A percentile compares a stretch with the other conserved stretches of the same genome.
These are phyloP conservation scores for Phylloscopus whistleri DNA, from an alignment of 2,113 vertebrate genomes.

Conservation along the genomic window DNA sequence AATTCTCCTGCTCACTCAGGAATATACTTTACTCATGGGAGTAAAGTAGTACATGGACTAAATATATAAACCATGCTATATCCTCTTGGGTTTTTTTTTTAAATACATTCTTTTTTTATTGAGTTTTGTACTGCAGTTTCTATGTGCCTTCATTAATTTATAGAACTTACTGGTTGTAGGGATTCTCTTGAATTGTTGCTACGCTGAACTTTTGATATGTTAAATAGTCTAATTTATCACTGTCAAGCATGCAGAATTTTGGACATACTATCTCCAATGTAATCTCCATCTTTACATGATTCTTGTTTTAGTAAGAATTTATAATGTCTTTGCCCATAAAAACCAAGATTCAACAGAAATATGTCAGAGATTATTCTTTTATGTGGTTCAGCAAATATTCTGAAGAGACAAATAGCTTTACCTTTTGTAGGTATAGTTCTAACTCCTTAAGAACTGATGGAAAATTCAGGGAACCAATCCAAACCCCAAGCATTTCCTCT, in stretches of 20 bases:
- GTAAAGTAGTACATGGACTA: background rate
- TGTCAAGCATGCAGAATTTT: background rate
- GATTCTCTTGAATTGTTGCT: background rate
- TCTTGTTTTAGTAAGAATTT: conserved; percentile 9
- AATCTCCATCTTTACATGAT: conserved; percentile 15
- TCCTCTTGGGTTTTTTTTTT: background rate
- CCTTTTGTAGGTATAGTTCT: background rate
- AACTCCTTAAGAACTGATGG: background rate
- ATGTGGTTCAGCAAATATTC: background rate
- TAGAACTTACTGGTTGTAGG: background rate
- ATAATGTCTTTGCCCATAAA: background rate
- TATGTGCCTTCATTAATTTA: background rate
- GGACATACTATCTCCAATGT: background rate
- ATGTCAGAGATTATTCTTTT: background rate
- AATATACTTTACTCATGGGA: background rate
- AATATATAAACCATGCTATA: background rate
- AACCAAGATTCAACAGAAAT: background rate
- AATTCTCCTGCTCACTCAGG: background rate
- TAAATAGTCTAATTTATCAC: conserved; percentile 18
- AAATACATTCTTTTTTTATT: background rate
- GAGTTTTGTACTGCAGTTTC: background rate
- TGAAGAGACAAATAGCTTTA: background rate
- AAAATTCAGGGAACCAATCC: background rate
- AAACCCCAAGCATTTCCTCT: background rate
- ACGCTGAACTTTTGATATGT: background rate